Evolutionary conservation across 2,113 vertebrate species (phyloP), one percentile per base, ranked within the genome.

Genomic region (Vulpes lagopus): DNA sequence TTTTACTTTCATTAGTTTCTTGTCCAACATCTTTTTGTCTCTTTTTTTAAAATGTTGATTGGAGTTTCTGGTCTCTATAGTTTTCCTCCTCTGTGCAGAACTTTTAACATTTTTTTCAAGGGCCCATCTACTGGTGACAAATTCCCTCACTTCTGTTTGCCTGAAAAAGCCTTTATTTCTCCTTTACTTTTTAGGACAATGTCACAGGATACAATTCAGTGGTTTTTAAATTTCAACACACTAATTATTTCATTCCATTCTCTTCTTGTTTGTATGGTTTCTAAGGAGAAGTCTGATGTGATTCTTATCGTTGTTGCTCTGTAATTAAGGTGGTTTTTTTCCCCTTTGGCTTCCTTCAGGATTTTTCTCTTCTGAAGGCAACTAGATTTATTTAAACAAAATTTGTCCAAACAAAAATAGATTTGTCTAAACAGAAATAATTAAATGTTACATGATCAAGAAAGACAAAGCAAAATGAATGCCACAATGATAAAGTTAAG

Each of bases 391-490:
- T 89, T 23, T 65, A 89, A 96, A 73, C 60, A 84, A 91, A 94
- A 92, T 79, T 84, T 89, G 25, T 89, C 30, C 59, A 89, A 94
- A 73, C 60, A 84, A 88, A 94, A 92, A 65, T 78, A 91, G 15
- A 79, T 79, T 84, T 89, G 25, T 89, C 30, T 65, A 89, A 96
- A 73, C 60, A 84, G 88, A 91, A 92, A 65, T 53, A 81, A 92
- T 60, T 80, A 89, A 89, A 67, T 78, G 73, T 65, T 85, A n/a
- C 84, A 30, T 60, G 19, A 89, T 59, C 30, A 89, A 90, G 51
- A 97, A 93, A 88, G 49, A 59, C 27, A 82, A 91, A 96, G 43
- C 27, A 71, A 97, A 84, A 71, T 14, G 67, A 92, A 83, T 84
- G 35, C 30, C 30, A 38, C 4, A 91, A 90, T 62, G 30, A 82